Conservation (phyloP, 2,888 invertebrate genomes). For the Chymomyza fuscimana region DNA sequence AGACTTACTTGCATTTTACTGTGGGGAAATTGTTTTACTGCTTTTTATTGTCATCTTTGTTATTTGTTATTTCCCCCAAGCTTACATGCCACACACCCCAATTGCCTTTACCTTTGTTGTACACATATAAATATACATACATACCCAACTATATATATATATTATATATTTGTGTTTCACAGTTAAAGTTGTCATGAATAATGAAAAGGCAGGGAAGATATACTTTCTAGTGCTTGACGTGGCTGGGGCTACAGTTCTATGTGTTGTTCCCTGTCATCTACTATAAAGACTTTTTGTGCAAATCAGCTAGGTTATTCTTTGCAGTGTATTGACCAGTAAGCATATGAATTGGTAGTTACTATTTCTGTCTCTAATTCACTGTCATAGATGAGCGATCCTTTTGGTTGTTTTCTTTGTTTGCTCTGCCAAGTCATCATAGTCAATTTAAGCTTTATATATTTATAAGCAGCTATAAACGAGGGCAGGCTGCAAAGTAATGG, state of each 20-base stretch:
- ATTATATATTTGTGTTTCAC: constrained; percentile 13
- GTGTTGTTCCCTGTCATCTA: background rate
- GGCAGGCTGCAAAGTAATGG: too few relatives aligned
- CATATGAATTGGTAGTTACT: background rate
- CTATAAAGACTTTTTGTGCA: background rate
- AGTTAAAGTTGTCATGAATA: constrained; percentile 70
- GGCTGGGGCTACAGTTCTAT: constrained; percentile 17
- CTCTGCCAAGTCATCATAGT: constrained; percentile 23
- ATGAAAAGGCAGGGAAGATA: constrained; percentile 71
- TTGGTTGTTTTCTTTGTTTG: background rate
- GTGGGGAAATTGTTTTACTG: constrained; percentile 68
- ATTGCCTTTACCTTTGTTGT: background rate
- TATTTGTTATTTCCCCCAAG: constrained; percentile 47
- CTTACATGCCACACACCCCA: constrained; percentile 1
- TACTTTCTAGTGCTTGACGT: constrained; percentile 49
- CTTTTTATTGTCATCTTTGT: constrained; percentile 74
- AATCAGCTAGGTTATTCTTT: background rate
- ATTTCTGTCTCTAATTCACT: constrained; percentile 46
- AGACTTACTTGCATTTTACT: constrained; percentile 33
- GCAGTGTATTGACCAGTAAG: constrained; percentile 26
- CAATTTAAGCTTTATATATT: constrained; percentile 16
- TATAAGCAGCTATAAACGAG: background rate
- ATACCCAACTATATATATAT: background rate
- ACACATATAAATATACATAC: constrained; percentile 9
- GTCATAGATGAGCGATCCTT: constrained; percentile 17